These are phyloP conservation scores for Paratrypauchen microcephalus DNA, from an alignment of 2,797 vertebrate species.

Conservation along the genomic window DNA sequence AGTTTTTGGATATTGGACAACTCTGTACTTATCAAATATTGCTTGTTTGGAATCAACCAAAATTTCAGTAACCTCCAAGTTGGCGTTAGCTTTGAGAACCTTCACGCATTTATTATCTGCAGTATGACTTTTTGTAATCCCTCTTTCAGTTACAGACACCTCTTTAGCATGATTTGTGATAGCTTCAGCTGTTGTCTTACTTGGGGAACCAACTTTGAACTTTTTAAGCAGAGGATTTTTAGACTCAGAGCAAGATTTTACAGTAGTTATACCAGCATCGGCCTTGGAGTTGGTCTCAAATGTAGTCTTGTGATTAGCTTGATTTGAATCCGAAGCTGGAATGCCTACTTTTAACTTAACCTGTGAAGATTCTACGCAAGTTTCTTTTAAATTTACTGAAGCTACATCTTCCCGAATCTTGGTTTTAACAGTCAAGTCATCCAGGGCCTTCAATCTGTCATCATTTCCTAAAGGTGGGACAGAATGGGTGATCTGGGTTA, in stretches of 20 bases:
- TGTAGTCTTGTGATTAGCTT: background rate
- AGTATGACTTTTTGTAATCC: background rate
- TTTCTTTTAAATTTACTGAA: background rate
- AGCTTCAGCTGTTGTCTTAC: background rate
- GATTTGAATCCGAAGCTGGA: background rate
- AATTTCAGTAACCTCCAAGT: background rate
- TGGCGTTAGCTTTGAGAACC: background rate
- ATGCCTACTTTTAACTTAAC: background rate
- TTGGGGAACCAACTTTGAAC: background rate
- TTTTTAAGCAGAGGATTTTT: background rate
- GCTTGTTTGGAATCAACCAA: background rate
- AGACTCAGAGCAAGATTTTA: background rate
- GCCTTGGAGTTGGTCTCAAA: background rate
- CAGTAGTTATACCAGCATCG: background rate
- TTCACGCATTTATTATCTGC: background rate
- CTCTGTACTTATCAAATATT: background rate
- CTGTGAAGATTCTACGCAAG: background rate
- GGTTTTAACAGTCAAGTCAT: background rate
- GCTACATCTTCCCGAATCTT: background rate
- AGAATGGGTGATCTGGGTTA: background rate
- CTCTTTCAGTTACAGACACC: background rate
- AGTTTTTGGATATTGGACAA: background rate
- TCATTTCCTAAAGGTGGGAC: background rate
- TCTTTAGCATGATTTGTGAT: background rate
- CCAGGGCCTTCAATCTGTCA: background rate